These are phyloP conservation scores for Agapornis roseicollis DNA, from an alignment of 2,113 vertebrate genomes.

Conservation along the genomic window DNA sequence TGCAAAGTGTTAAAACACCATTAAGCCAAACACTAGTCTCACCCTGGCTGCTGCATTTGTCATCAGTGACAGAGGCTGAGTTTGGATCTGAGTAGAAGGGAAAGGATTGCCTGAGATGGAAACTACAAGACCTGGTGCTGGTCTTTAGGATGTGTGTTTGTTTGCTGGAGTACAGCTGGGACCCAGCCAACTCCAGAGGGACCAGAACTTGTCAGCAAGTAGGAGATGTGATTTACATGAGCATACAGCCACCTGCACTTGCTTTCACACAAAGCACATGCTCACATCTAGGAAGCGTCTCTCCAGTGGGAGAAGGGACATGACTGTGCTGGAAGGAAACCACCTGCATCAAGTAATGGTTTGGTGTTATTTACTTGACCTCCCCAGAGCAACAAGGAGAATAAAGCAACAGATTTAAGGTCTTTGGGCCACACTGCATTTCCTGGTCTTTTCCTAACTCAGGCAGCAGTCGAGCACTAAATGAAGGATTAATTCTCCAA, in stretches of 20 bases:
- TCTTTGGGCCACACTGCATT: neutral
- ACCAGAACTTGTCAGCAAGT: fast-evolving
- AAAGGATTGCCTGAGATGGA: neutral
- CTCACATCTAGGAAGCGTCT: neutral
- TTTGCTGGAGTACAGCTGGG: neutral
- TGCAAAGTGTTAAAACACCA: slow-evolving; percentile 24
- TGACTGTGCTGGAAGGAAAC: neutral
- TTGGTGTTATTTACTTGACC: neutral
- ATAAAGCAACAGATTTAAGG: neutral
- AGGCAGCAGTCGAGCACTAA: neutral
- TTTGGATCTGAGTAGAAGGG: neutral
- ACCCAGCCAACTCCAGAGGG: neutral
- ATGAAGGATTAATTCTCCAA: neutral
- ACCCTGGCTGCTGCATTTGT: neutral
- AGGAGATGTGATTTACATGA: neutral
- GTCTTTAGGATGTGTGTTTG: neutral
- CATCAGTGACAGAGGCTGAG: fast-evolving
- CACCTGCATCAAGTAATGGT: neutral
- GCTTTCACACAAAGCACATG: neutral
- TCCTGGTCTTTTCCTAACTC: neutral
- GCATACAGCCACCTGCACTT: fast-evolving
- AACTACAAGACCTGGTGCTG: neutral
- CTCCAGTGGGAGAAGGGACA: neutral
- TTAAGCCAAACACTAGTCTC: neutral
- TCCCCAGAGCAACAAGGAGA: neutral